These are phyloP conservation scores for Trichonephila clavata DNA, from an alignment of 1,140 invertebrate genomes.

Conservation along the genomic window DNA sequence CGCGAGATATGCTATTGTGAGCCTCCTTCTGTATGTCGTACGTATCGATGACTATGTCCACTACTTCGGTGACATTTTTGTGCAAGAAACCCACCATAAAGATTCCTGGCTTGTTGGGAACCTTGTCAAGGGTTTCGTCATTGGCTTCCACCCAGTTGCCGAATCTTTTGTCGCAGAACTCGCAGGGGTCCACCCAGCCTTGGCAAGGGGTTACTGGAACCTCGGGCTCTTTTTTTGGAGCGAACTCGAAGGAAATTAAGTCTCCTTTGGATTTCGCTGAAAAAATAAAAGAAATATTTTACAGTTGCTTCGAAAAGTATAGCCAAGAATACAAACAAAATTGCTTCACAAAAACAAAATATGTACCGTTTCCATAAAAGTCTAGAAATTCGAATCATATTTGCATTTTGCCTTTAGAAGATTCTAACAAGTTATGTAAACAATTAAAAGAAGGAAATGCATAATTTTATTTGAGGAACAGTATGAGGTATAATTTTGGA, in stretches of 20 bases:
- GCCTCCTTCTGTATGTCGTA: conserved; percentile 35
- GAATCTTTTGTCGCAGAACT: conserved; percentile 66
- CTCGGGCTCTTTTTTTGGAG: neutral
- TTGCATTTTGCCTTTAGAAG: no score
- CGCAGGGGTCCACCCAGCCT: conserved; percentile 60
- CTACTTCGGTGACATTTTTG: conserved; percentile 15
- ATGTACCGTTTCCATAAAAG: no score
- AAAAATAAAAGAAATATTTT: neutral
- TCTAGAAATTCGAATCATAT: no score
- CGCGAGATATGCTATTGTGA: neutral
- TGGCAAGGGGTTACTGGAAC: conserved; percentile 15
- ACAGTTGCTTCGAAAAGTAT: no score
- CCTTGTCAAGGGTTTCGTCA: conserved; percentile 44
- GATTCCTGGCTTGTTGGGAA: conserved; percentile 50
- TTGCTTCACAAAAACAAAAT: no score
- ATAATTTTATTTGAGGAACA: no score
- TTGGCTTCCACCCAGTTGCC: conserved; percentile 14
- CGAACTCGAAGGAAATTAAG: neutral
- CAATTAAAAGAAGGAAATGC: no score
- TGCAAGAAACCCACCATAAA: conserved; percentile 26
- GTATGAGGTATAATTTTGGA: no score
- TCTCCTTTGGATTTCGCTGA: conserved; percentile 20
- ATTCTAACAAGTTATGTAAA: no score
- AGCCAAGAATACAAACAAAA: no score
- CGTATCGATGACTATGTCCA: neutral